Evolutionary conservation across 2,888 invertebrate genomes (phyloP).

Genomic region (Nymphalis urticae): DNA sequence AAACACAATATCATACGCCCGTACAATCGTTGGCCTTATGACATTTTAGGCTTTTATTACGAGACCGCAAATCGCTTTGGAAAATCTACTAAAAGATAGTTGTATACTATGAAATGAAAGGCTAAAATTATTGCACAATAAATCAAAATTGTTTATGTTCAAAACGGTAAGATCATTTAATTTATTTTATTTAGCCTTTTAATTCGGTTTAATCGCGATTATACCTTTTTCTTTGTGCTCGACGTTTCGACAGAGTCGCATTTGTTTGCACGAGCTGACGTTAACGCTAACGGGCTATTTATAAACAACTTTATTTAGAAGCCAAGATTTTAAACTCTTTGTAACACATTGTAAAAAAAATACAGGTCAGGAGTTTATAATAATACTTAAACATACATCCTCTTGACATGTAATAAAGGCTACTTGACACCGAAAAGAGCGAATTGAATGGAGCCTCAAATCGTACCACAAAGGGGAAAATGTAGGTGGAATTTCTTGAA

Average conservation of each 20-base stretch:
- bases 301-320: no score
- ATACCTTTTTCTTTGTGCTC: no score
- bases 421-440: constrained; percentile 2
- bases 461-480: constrained; percentile 12
- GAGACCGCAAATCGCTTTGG: neutral
- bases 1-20: constrained; percentile 17
- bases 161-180: no score
- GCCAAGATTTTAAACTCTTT: no score
- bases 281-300: no score
- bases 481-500: constrained; percentile 18
- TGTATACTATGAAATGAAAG: no score
- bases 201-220: no score
- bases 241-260: no score
- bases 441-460: constrained; percentile 13
- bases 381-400: constrained; percentile 3
- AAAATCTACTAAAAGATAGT: neutral
- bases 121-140: no score
- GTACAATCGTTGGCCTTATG: constrained; percentile 17
- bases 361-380: constrained; percentile 7
- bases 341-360: neutral
- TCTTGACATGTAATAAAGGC: constrained; percentile 12
- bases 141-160: no score
- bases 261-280: no score
- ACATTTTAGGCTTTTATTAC: constrained; percentile 15
- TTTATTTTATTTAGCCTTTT: no score